A percentile compares a stretch with the other conserved stretches of the same genome.
phyloP scores from a whole-genome alignment of 2,797 vertebrate species.

The Rhincodon typus region DNA sequence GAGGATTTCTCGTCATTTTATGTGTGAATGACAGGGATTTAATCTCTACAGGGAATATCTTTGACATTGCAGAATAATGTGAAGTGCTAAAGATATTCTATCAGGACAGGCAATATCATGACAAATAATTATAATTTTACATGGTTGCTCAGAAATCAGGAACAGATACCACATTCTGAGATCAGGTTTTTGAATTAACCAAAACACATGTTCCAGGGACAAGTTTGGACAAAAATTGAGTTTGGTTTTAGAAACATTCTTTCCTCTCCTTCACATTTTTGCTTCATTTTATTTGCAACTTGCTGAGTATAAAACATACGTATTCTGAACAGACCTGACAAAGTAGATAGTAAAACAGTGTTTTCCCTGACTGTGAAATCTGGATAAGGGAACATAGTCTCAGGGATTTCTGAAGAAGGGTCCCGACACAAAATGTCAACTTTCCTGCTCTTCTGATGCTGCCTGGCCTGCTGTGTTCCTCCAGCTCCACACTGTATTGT shows the following conservation, averaged over 20 bases:
- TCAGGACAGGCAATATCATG: too few relatives aligned
- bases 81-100: background rate
- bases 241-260: background rate
- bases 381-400: background rate
- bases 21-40: background rate
- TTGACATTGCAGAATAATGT: background rate
- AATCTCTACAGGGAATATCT: background rate
- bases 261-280: background rate
- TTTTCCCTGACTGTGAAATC: background rate
- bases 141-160: background rate
- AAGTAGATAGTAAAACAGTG: background rate
- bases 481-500: too few relatives aligned
- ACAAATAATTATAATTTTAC: background rate
- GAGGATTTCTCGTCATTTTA: background rate
- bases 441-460: too few relatives aligned
- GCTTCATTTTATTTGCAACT: background rate
- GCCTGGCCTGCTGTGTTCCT: too few relatives aligned
- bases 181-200: background rate
- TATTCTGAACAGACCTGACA: background rate
- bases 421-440: too few relatives aligned
- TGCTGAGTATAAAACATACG: background rate
- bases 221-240: background rate
- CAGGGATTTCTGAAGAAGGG: too few relatives aligned
- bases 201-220: background rate
- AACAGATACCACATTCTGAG: background rate